Conservation (phyloP, 2,797 vertebrate genomes). For the Alectoris magna region DNA sequence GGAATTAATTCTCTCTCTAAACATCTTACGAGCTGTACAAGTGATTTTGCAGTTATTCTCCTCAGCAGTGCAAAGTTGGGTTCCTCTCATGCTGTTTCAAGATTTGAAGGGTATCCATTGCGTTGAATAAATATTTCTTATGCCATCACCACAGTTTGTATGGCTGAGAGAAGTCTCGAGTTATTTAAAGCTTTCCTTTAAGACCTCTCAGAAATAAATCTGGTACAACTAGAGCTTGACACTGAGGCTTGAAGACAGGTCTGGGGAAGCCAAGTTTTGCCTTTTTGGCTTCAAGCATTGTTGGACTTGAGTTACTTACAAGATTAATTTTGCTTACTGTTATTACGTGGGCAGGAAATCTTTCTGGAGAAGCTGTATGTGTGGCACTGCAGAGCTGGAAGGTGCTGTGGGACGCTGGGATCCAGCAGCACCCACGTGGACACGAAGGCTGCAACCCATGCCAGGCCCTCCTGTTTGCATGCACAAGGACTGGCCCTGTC, state of each 20-base stretch:
- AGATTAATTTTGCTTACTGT: not conserved
- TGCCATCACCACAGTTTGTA: not conserved
- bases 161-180: not conserved
- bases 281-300: not conserved
- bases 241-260: not conserved
- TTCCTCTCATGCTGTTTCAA: not conserved
- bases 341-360: not conserved
- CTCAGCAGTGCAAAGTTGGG: not conserved
- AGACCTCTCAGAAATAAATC: not conserved
- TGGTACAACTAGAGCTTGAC: not conserved
- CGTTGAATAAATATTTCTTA: not conserved
- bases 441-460: not conserved
- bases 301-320: not conserved
- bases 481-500: accelerated
- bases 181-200: not conserved
- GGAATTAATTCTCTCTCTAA: not conserved
- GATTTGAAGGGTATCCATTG: not conserved
- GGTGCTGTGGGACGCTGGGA: not conserved
- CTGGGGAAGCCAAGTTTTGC: not conserved
- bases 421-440: not conserved
- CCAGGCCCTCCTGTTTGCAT: not conserved
- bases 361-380: not conserved
- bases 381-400: not conserved
- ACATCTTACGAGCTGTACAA: not conserved
- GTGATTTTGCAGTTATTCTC: not conserved